These are phyloP conservation scores for Paralvinella palmiformis DNA, from an alignment of 1,140 invertebrate species.

Conservation along the genomic window DNA sequence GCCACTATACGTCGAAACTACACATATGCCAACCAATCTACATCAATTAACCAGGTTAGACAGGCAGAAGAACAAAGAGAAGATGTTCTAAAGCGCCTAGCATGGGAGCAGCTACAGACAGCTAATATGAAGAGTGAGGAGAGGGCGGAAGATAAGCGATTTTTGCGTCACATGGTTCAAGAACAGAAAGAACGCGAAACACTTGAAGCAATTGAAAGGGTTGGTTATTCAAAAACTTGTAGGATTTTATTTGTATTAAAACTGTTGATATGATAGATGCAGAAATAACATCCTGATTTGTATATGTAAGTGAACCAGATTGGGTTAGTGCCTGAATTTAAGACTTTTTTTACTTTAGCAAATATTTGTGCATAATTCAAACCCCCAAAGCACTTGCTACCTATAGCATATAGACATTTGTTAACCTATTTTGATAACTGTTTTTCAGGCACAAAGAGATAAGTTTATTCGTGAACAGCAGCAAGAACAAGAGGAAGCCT, in stretches of 20 bases:
- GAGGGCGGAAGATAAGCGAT: neutral
- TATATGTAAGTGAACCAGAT: neutral
- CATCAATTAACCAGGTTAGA: too few relatives aligned
- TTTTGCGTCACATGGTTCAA: neutral
- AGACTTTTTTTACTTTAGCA: neutral
- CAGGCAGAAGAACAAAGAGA: neutral
- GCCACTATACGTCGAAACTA: too few relatives aligned
- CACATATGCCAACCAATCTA: too few relatives aligned
- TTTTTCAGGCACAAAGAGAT: constrained; percentile 37
- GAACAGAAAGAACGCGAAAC: constrained; percentile 10
- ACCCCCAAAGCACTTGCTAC: neutral
- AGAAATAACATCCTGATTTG: neutral
- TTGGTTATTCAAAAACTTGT: too few relatives aligned
- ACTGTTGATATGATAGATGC: neutral
- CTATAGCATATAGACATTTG: neutral
- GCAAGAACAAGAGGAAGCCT: constrained; percentile 39
- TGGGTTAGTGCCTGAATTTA: neutral
- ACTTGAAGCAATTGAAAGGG: constrained; percentile 4
- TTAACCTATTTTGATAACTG: neutral
- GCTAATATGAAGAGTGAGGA: constrained; percentile 9
- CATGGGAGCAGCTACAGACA: neutral
- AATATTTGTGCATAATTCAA: neutral
- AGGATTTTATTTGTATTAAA: too few relatives aligned
- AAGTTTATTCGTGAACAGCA: constrained; percentile 36
- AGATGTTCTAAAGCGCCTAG: neutral